Evolutionary conservation across 2,113 vertebrate genomes (phyloP), one percentile per base, ranked within the genome.

Genomic region (Scortum barcoo): DNA sequence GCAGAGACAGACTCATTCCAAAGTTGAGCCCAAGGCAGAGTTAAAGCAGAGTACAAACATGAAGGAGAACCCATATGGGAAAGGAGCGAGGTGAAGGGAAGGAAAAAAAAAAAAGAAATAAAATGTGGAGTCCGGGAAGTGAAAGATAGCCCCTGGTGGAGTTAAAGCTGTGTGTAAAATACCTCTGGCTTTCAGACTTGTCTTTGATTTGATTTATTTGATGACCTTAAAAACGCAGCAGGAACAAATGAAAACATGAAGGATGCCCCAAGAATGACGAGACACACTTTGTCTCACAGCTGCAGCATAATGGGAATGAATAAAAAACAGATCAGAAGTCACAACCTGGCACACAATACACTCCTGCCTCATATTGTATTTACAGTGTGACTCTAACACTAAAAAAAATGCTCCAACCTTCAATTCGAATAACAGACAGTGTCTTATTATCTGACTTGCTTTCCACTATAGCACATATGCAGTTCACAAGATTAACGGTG

Each of bases 121-220:
- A 78, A 91, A 84, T 65, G 81, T 69, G 72, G 44, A 85, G 76
- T 88, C 75, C 0, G 1, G 38, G 56, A 89, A 75, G 85, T 70
- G 78, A 89, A 83, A 76, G 78, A 73, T 60, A 72, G 80, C 85
- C 87, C 76, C 63, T 51, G 66, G 84, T 84, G 68, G 73, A 87
- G 58, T 84, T 80, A 66, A 85, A 80, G 66, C 75, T 58, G 57
- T 72, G 78, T 80, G 69, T 88, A 77, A 90, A 88, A 85, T 71
- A 85, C 84, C 76, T 57, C 82, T 76, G 84, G 84, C 86, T 86
- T 76, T 86, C 71, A 83, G 58, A 76, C 67, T 19, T 17, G 28
- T 54, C 75, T 87, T 85, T 78, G 74, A 85, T 82, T 89, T 89
- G 82, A 89, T 92, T 88, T 86, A 89, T 87, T 62, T 78, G 78